Evolutionary conservation across 2,113 vertebrate species (phyloP), one percentile per base, ranked within the genome.

Genomic region (Phodopus roborovskii): DNA sequence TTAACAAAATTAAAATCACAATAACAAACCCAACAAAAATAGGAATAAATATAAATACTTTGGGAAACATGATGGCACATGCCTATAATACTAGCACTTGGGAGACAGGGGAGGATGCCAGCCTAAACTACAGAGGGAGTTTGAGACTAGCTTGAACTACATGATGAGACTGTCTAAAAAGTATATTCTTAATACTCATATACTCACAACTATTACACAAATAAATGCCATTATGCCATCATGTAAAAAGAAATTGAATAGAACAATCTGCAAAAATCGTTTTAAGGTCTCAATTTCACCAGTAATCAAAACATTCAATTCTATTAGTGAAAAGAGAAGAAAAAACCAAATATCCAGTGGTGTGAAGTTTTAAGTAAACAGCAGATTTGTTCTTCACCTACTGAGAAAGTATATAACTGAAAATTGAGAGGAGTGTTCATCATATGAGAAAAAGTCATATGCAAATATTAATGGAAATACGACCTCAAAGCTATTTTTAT

Each of bases 151-250:
- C 12, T 56, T 83, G 81, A n/a, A 42, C 56, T 42, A 83, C n/a
- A 62, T 30, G 17, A 7, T 28, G 56, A 62, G 58, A 62, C 53
- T 58, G 5, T 82, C 79, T n/a, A 60, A 60, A 79, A 82, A 39
- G 22, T 6, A 94, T 78, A 88, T 77, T 90, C 39, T 50, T 42
- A 71, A 48, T 12, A 77, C 22, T 24, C 56, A 82, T 92, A 48
- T 12, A 77, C 22, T 24, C 56, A 82, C 94, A 94, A 90, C 13
- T 64, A 39, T 74, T 33, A 48, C 17, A 64, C 16, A 64, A 91
- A 83, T 87, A 75, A 89, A 96, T 13, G 70, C 11, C 50, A 70
- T 50, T 85, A 86, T 92, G 28, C 4, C 36, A 94, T 26, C 70
- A 79, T n/a, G 2, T n/a, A 45, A 77, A 86, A 58, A 20, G 15